Base-by-base conservation (phyloP, 2,797 vertebrate species). In the Gobio occitaniae region DNA sequence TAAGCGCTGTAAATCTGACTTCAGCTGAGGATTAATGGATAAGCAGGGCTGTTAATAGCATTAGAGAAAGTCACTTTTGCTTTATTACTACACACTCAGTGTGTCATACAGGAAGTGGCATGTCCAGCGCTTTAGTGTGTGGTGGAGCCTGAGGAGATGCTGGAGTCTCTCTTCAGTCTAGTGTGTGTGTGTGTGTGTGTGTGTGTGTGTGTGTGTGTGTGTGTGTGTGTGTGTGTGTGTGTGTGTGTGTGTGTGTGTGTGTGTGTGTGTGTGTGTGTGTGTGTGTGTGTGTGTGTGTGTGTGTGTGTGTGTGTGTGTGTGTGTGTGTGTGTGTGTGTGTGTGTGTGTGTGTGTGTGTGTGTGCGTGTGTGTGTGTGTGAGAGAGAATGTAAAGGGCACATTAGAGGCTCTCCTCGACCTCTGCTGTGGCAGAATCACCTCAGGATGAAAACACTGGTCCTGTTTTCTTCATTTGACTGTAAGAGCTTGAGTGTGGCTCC, bases 1-100 rank as follows among this genome's bases (percentile, higher is more conserved):
- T 75, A 52, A 63, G 44, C 1, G 6, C 41, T 83, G 47, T 69
- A 75, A 79, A 69, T 63, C 61, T 61, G 41, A 29, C 70, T 61
- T 72, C 56, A 56, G 71, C 70, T 83, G 65, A 52, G 63, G 83
- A 85, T 76, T 84, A 80, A 84, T 77, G 17, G 36, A 54, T 32
- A 52, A 82, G 47, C 68, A 59, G 38, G 38, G 47, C 54, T 69
- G 61, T 85, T 90, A 86, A 87, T 86, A 69, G 85, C 72, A 63
- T 80, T 86, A 88, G 77, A 77, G 78, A 86, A 81, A 82, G 71
- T 78, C 82, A 76, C 68, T 54, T 69, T 44, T 63, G 19, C 56
- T 61, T 71, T 63, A 72, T 84, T 76, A 66, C 61, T 79, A 54
- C 36, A 56, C 59, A 77, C 50, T 50, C 16, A 70, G 65, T 59